Evolutionary conservation across 92 coral and sea anemone species (phyloP).

Genomic region (Zoanthus solanderi): DNA sequence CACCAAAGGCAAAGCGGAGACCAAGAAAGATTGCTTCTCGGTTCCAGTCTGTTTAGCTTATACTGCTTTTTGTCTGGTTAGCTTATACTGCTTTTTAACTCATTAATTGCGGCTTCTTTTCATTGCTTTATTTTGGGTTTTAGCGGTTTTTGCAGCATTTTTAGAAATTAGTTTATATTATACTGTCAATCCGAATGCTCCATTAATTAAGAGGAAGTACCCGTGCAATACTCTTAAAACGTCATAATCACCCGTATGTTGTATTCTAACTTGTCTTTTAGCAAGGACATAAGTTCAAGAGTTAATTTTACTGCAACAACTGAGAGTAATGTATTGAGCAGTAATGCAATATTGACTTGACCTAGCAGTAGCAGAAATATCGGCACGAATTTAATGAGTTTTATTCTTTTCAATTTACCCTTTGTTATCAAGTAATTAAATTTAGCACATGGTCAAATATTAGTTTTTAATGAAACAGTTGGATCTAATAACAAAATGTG

Average conservation of each 20-base stretch:
- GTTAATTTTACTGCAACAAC: not conserved
- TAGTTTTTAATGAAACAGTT: not conserved
- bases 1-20: too few species aligned
- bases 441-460: not conserved
- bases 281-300: not conserved
- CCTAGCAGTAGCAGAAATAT: not conserved
- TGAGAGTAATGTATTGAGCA: not conserved
- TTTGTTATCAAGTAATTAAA: slow-evolving; percentile 1
- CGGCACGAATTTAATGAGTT: not conserved
- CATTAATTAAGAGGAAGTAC: not conserved
- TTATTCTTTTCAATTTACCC: not conserved
- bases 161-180: too few species aligned
- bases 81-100: too few species aligned
- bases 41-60: too few species aligned
- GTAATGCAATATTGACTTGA: not conserved
- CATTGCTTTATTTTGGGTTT: too few species aligned
- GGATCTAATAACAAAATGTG: not conserved
- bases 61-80: too few species aligned
- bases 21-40: too few species aligned
- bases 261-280: not conserved
- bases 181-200: too few species aligned
- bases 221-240: not conserved
- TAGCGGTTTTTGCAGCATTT: too few species aligned
- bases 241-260: not conserved
- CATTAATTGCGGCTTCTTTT: too few species aligned